Percentiles rank a stretch among this genome's conserved stretches.
These are phyloP conservation scores for Geococcyx californianus DNA, from an alignment of 2,113 vertebrate genomes.

Conservation along the genomic window DNA sequence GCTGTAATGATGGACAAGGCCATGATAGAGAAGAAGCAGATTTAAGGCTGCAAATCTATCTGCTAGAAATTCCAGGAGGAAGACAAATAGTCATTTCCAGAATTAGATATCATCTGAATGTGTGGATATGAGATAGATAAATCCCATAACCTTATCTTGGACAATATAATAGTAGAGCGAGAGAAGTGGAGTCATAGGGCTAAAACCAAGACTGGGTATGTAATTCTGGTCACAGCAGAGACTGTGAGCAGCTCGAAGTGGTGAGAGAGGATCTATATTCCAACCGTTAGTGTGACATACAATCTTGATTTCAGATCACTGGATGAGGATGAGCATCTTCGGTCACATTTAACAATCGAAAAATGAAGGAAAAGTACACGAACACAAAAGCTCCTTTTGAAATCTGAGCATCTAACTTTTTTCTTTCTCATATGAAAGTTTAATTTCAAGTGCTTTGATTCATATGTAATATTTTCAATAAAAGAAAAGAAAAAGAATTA, in stretches of 20 bases:
- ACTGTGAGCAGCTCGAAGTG: background rate
- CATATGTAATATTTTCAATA: background rate
- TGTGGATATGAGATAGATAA: background rate
- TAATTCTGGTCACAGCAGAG: background rate
- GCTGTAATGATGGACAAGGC: background rate
- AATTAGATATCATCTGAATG: background rate
- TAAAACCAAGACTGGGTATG: background rate
- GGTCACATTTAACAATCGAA: background rate
- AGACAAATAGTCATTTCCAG: background rate
- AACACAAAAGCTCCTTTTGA: background rate
- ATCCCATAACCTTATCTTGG: background rate
- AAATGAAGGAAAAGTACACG: background rate
- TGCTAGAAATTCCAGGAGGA: background rate
- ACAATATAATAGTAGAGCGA: background rate
- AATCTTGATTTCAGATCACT: background rate
- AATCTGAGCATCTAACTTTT: background rate
- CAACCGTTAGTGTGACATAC: background rate
- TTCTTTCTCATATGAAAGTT: background rate
- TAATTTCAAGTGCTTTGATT: conserved; percentile 4
- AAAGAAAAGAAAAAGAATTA: background rate
- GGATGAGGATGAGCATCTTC: background rate
- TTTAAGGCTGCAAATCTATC: background rate
- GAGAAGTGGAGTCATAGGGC: background rate
- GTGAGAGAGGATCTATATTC: background rate
- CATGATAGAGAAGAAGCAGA: background rate